Evolutionary conservation across 2,888 invertebrate genomes (phyloP), one percentile per base, ranked within the genome.

Genomic region (Drosophila cognata): DNA sequence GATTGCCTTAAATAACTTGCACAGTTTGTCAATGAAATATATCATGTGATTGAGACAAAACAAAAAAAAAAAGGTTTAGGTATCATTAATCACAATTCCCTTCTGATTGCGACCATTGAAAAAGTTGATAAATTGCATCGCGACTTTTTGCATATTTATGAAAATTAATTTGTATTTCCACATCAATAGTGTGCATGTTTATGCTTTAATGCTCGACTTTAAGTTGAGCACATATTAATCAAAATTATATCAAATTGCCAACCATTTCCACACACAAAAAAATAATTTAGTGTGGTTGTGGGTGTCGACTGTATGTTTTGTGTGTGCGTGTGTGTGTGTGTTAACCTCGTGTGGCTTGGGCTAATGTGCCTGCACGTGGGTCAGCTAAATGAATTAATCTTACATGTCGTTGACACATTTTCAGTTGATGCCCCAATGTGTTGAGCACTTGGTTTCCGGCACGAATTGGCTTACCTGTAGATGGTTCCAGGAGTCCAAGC

Each of bases 361-460:
- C 46, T 63, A 43, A 31, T 61, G 48, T 69, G 69, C 25, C 35
- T 56, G 62, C 62, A 63, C 57, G 61, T 71, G 57, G 63, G 74
- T 60, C 56, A 67, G 58, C 73, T 73, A 79, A 81, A 81, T 83
- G 73, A 90, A 77, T 81, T 89, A 91, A 87, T 92, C 91, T 91
- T 91, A 91, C 91, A 88, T 91, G 91, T 89, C 91, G 89, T 82
- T 91, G 91, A 90, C 91, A 92, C 91, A 91, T 84, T 81, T 85
- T 73, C 75, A 74, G 65, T 53, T 57, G 66, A 63, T 77, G 81
- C 64, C 75, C 76, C 84, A 83, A 74, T 72, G 73, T 74, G 81
- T 63, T 63, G 81, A 79, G 68, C 71, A 76, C 72, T 84, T 77
- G 83, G 66, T 74, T 80, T 88, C 84, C 82, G 73, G 75, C 74